These are phyloP conservation scores for Helostoma temminkii DNA, from an alignment of 2,797 vertebrate genomes.

Conservation along the genomic window DNA sequence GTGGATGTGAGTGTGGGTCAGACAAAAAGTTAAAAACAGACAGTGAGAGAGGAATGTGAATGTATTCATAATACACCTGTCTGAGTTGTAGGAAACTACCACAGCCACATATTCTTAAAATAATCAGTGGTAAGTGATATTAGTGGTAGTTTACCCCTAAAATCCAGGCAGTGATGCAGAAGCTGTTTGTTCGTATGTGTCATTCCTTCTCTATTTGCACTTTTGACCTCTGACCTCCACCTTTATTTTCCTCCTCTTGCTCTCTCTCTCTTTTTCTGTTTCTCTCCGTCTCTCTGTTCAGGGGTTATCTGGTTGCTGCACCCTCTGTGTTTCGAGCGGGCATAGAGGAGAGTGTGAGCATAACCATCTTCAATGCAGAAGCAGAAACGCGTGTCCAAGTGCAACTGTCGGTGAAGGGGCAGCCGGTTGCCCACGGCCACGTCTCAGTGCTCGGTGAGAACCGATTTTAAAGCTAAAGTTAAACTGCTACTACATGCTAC, in stretches of 20 bases:
- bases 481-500: slow-evolving; percentile 19
- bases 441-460: slow-evolving; percentile 88
- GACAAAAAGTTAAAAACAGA: not conserved
- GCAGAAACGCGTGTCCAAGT: slow-evolving; percentile 90
- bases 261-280: too few relatives aligned
- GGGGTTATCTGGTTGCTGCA: slow-evolving; percentile 91
- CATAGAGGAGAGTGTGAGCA: slow-evolving; percentile 90
- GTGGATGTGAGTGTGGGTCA: not conserved
- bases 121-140: not conserved
- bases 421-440: slow-evolving; percentile 86
- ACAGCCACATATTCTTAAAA: not conserved
- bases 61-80: slow-evolving; percentile 1
- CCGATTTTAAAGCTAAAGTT: slow-evolving; percentile 23
- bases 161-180: not conserved
- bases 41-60: not conserved
- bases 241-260: slow-evolving; percentile 1
- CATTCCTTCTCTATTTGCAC: slow-evolving; percentile 4
- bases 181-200: not conserved
- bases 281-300: too few relatives aligned
- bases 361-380: slow-evolving; percentile 90
- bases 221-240: slow-evolving; percentile 27
- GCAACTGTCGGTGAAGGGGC: slow-evolving; percentile 91
- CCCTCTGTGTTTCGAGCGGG: slow-evolving; percentile 92
- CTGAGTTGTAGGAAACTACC: not conserved
- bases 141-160: not conserved